A percentile compares a stretch with the other conserved stretches of the same genome.
phyloP scores from a whole-genome alignment of 1,140 invertebrate genomes.

The Bombus difficillimus region DNA sequence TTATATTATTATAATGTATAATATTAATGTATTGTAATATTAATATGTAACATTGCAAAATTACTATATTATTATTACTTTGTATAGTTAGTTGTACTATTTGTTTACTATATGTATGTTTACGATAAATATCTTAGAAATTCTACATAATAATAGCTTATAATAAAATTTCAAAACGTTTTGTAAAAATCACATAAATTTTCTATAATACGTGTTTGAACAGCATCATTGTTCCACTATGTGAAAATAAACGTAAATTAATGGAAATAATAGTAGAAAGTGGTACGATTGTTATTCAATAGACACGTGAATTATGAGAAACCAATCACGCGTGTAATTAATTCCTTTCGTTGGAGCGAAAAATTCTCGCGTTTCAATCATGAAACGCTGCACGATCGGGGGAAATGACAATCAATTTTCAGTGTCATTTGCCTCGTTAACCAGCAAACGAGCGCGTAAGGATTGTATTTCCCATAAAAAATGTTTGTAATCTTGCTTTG shows the following conservation, averaged over 20 bases:
- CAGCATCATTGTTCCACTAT: too few species aligned
- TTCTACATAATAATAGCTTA: too few species aligned
- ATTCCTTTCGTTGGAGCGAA: neutral
- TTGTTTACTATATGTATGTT: too few species aligned
- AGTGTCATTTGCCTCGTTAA: conserved; percentile 40
- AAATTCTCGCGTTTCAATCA: neutral
- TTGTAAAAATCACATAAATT: too few species aligned
- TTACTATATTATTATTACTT: too few species aligned
- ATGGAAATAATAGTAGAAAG: neutral
- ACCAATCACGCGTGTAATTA: neutral
- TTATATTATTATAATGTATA: too few species aligned
- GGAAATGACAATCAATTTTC: conserved; percentile 58
- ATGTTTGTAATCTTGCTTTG: conserved; percentile 72
- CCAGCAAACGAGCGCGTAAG: conserved; percentile 45
- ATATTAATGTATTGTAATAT: too few species aligned
- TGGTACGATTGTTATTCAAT: neutral
- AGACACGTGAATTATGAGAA: neutral
- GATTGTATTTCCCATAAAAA: conserved; percentile 53
- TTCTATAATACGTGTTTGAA: too few species aligned
- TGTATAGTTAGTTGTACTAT: too few species aligned
- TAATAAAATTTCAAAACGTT: too few species aligned
- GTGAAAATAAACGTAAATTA: neutral
- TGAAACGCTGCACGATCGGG: neutral
- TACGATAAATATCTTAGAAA: too few species aligned
- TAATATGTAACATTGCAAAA: too few species aligned